Evolutionary conservation across 92 coral and sea anemone genomes (phyloP), one percentile per base, ranked within the genome.

Genomic region (Virgularia gustaviana): DNA sequence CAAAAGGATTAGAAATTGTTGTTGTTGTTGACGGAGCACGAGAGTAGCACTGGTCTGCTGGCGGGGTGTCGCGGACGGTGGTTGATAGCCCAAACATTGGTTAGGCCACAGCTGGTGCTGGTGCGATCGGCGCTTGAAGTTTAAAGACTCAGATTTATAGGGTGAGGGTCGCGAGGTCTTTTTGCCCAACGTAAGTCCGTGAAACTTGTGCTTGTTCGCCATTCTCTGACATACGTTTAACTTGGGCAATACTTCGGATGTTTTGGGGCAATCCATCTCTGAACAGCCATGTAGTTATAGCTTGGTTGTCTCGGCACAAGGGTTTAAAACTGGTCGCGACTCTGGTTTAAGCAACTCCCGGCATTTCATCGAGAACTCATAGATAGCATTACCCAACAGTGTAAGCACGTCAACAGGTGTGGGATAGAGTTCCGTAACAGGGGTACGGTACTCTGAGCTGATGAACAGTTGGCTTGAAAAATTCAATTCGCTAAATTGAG

Each of bases 81-180:
- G 27, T 9, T 31, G 59, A 31, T 53, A 10, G 27, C 27, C 27
- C 59, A 25, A 53, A 53, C 51, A 22, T 13, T 47, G 63, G 32
- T 37, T 33, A 19, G 31, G 36, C 62, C 57, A 58, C 36, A 20
- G 64, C 23, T 38, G 73, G 9, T 62, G 71, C 45, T 58, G 73
- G 53, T 72, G 59, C 49, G 34, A 72, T 49, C 54, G 63, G 72
- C 76, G 85, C 67, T 75, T 81, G 81, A 18, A 81, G 77, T 75
- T 75, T 57, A 80, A 62, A 73, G 57, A 67, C 64, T 31, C 29
- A 53, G 83, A 67, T 37, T 62, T 27, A 25, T 68, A 49, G 39
- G 49, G 30, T n/a, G 47, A 57, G 47, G 42, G 36, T 32, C 27
- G 37, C 51, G 12, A 59, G 10, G 52, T 62, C 47, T 74, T 36